Conservation (phyloP, 1,140 invertebrate species). For the Chymomyza costata region DNA sequence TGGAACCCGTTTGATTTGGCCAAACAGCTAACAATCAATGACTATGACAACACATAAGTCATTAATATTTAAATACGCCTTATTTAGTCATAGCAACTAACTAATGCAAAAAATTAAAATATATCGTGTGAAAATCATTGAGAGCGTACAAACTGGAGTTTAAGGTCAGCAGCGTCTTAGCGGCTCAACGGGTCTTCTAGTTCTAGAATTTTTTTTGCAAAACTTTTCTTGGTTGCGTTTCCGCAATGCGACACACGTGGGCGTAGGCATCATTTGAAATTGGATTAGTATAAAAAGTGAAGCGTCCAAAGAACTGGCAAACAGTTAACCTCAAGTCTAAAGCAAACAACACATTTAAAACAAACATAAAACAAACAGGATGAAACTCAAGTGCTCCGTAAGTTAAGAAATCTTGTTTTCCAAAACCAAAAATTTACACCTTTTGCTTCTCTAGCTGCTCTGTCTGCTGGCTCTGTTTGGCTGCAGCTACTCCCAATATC, state of each 20-base stretch:
- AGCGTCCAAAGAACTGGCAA: slow-evolving; percentile 16
- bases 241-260: too few species aligned
- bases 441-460: slow-evolving; percentile 21
- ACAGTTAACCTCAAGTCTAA: slow-evolving; percentile 46
- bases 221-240: background rate
- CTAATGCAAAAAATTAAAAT: slow-evolving; percentile 43
- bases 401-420: slow-evolving; percentile 15
- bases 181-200: too few species aligned
- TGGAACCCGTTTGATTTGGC: slow-evolving; percentile 42
- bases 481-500: slow-evolving; percentile 41
- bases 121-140: slow-evolving; percentile 62
- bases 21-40: too few species aligned
- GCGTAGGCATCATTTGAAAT: slow-evolving; percentile 27
- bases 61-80: slow-evolving; percentile 34
- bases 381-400: slow-evolving; percentile 42
- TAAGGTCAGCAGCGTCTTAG: slow-evolving; percentile 55
- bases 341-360: background rate
- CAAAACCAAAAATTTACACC: background rate
- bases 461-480: slow-evolving; percentile 37
- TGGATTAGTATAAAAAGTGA: slow-evolving; percentile 53
- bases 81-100: slow-evolving; percentile 53
- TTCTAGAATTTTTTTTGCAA: too few species aligned
- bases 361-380: slow-evolving; percentile 20
- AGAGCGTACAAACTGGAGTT: slow-evolving; percentile 48
- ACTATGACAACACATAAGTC: too few species aligned